phyloP scores from a whole-genome alignment of 1,140 invertebrate species.

The Pseudomyrmex dendroicus region DNA sequence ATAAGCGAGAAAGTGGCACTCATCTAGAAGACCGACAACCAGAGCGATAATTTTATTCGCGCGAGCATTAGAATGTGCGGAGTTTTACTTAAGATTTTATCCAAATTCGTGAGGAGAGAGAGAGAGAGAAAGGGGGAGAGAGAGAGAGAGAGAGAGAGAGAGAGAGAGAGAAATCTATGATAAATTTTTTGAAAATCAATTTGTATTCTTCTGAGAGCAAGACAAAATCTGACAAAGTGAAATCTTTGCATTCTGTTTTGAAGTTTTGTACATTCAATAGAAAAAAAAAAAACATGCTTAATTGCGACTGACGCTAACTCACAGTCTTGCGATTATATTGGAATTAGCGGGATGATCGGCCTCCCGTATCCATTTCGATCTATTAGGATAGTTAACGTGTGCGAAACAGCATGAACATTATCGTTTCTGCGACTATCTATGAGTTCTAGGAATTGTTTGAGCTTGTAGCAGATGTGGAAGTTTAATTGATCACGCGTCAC shows the following conservation, averaged over 20 bases:
- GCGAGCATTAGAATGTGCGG: background rate
- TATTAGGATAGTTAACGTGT: constrained; percentile 52
- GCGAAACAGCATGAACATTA: constrained; percentile 7
- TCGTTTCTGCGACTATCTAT: background rate
- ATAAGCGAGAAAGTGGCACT: constrained; percentile 15
- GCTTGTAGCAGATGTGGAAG: constrained; percentile 12
- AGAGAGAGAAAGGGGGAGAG: too few species aligned
- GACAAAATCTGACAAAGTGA: too few species aligned
- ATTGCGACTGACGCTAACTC: background rate
- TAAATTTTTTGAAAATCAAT: too few species aligned
- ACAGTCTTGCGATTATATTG: constrained; percentile 26
- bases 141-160: too few species aligned
- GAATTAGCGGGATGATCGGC: constrained; percentile 47
- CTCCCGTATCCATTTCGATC: constrained; percentile 46
- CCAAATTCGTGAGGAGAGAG: too few species aligned
- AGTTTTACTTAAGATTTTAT: too few species aligned
- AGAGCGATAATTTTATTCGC: constrained; percentile 19
- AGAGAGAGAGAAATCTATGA: too few species aligned
- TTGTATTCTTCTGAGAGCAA: too few species aligned
- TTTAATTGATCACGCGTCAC: background rate
- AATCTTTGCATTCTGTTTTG: background rate
- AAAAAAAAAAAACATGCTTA: background rate
- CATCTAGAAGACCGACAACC: background rate
- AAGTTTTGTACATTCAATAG: background rate
- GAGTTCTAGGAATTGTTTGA: constrained; percentile 39